Conservation (phyloP, 2,113 vertebrate species). For the Uria aalge region DNA sequence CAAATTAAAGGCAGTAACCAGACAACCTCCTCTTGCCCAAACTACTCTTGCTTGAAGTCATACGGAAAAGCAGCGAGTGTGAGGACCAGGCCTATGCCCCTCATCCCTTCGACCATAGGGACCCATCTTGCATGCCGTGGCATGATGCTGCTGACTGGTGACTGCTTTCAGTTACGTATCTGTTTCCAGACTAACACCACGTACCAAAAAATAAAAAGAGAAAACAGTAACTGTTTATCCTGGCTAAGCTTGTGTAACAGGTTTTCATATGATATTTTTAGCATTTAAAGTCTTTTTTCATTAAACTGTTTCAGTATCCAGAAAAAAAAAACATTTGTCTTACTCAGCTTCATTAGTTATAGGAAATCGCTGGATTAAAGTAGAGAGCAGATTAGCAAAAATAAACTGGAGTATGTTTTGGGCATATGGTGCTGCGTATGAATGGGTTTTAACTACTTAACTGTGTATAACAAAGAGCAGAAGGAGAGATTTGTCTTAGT, state of each 20-base stretch:
- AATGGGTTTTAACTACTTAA: slow-evolving; percentile 54
- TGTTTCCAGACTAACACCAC: not conserved
- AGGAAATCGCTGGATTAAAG: slow-evolving; percentile 52
- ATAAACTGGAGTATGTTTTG: slow-evolving; percentile 22
- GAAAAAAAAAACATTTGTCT: not conserved
- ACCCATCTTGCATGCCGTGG: fast-evolving
- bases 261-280: not conserved
- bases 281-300: not conserved
- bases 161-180: not conserved
- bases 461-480: slow-evolving; percentile 14
- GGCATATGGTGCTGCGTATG: slow-evolving; percentile 3
- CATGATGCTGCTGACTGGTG: not conserved
- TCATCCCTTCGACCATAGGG: not conserved
- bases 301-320: not conserved
- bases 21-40: not conserved
- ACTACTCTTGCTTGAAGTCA: not conserved
- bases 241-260: slow-evolving; percentile 1
- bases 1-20: not conserved
- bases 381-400: slow-evolving; percentile 51
- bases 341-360: slow-evolving; percentile 43
- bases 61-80: not conserved
- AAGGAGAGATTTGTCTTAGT: slow-evolving; percentile 25
- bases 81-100: not conserved
- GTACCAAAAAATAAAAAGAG: not conserved
- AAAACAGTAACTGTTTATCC: not conserved